Evolutionary conservation across 2,113 vertebrate species (phyloP), one percentile per base, ranked within the genome.

Genomic region (Varanus komodoensis): DNA sequence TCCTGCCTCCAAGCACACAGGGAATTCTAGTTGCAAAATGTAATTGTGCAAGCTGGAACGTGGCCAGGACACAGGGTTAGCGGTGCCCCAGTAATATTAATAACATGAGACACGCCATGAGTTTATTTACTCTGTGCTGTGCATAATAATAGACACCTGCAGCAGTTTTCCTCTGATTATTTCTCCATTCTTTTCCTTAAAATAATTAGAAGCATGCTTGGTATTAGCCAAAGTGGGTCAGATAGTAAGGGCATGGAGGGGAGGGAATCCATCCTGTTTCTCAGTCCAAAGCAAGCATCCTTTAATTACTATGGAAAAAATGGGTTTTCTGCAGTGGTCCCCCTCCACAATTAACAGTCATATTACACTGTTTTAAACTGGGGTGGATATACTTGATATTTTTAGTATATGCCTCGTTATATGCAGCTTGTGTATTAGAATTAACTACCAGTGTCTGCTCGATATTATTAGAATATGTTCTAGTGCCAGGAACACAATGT

Each of bases 21-120:
- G 86, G 87, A 93, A 89, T 88, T 91, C 90, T 84, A 80, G 38
- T 64, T 89, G 78, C 91, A 91, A 89, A 93, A 93, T 88, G 87
- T 86, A 93, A 93, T 96, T 95, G 92, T 61, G 77, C 90, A 69
- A 87, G 82, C 68, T 95, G 95, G 94, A 94, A 50, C 15, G 52
- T 81, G 75, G 92, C 94, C 94, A 95, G 93, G 86, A 3, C 78
- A 90, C 2, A 38, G 87, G 93, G 92, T 82, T 90, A 83, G 87
- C 82, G 61, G 7, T 0, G 4, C 8, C 84, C 83, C 87, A 83
- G 83, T 87, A 91, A 61, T 91, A 87, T 90, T 94, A 94, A 95
- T 94, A 94, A 93, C 91, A 89, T 54, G 87, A 67, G 91, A 57
- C 85, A 92, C 64, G 1, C 77, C 61, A 54, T 52, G 94, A 57